phyloP scores from a whole-genome alignment of 2,113 vertebrate species.

The Carollia perspicillata region DNA sequence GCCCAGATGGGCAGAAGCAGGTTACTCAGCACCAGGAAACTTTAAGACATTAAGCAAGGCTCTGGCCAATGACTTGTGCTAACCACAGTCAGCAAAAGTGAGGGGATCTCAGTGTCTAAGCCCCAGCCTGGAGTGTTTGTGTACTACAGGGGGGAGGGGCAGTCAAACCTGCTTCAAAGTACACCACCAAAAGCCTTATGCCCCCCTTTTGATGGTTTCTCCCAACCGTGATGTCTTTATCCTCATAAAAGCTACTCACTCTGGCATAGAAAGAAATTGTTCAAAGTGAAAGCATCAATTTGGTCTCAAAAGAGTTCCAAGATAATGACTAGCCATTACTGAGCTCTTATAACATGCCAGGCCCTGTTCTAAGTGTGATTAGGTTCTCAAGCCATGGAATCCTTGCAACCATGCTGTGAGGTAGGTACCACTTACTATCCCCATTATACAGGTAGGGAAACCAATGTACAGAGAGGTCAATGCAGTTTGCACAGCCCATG shows the following conservation, averaged over 20 bases:
- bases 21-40: neutral
- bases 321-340: constrained; percentile 6
- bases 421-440: neutral
- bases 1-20: neutral
- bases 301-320: constrained; percentile 1
- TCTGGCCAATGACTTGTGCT: neutral
- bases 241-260: neutral
- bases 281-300: constrained; percentile 23
- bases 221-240: neutral
- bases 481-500: neutral
- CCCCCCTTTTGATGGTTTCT: neutral
- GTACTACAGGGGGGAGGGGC: neutral
- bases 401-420: neutral
- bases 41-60: neutral
- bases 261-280: constrained; percentile 22
- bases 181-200: neutral
- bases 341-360: neutral
- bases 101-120: neutral
- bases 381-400: neutral
- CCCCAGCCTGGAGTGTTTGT: neutral
- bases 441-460: neutral
- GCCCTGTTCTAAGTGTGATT: neutral
- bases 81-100: neutral
- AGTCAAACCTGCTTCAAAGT: neutral
- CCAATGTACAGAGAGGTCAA: neutral